A percentile compares a stretch with the other conserved stretches of the same genome.
Conservation (phyloP, 1,140 invertebrate genomes). For the Camponotus pennsylvanicus region DNA sequence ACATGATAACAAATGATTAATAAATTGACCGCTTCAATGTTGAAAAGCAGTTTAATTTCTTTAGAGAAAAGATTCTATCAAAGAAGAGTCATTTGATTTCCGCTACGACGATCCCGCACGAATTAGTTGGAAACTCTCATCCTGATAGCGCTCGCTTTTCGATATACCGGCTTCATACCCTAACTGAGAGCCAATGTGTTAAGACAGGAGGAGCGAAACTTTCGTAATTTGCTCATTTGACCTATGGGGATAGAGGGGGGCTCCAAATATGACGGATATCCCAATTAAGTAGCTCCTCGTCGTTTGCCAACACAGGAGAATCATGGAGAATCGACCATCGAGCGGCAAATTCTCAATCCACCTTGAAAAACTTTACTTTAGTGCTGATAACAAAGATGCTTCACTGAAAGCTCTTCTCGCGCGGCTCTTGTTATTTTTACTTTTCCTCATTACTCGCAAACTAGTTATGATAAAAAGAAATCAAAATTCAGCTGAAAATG, state of each 20-base stretch:
- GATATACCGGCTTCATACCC: slow-evolving; percentile 19
- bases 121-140: slow-evolving; percentile 61
- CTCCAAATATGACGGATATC: slow-evolving; percentile 55
- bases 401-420: background rate
- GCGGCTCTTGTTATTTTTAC: slow-evolving; percentile 14
- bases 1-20: background rate
- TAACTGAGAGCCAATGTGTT: slow-evolving; percentile 27
- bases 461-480: background rate
- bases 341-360: slow-evolving; percentile 7
- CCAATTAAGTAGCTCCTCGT: slow-evolving; percentile 45
- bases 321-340: slow-evolving; percentile 31
- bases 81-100: slow-evolving; percentile 54
- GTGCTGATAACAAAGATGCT: slow-evolving; percentile 7
- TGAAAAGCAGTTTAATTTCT: background rate
- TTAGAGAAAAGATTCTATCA: background rate
- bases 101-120: slow-evolving; percentile 30
- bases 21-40: background rate
- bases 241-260: slow-evolving; percentile 37
- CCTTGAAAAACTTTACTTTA: slow-evolving; percentile 2
- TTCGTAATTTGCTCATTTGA: slow-evolving; percentile 63
- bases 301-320: slow-evolving; percentile 14
- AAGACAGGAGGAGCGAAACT: slow-evolving; percentile 50
- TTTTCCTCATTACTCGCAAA: background rate
- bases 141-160: slow-evolving; percentile 39
- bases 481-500: background rate